phyloP scores from a whole-genome alignment of 37 sponge, comb jelly and placozoan genomes.

The Petrosia ficiformis region DNA sequence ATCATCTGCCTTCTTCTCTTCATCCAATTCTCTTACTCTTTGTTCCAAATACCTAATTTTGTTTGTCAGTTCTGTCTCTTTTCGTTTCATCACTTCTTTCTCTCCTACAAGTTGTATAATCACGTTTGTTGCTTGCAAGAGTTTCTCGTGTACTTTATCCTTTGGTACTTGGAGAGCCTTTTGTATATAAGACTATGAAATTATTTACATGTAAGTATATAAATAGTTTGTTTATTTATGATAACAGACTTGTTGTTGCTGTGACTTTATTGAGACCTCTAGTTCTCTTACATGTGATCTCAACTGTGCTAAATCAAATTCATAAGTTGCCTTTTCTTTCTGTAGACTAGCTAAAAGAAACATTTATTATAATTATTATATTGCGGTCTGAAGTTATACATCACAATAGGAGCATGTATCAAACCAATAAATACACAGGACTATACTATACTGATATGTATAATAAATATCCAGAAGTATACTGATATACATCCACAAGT shows the following conservation, averaged over 20 bases:
- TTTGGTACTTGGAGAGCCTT: constrained; percentile 38
- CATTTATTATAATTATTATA: too few species aligned
- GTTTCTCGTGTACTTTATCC: constrained; percentile 42
- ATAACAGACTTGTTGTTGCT: constrained; percentile 46
- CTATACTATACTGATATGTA: too few species aligned
- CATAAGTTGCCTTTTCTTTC: constrained; percentile 43
- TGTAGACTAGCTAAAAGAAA: constrained; percentile 33
- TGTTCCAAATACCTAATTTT: background rate
- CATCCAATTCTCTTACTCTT: background rate
- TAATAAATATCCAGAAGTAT: too few species aligned
- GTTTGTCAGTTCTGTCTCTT: background rate
- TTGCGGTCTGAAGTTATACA: too few species aligned
- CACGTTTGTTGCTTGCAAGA: constrained; percentile 59
- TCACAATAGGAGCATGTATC: too few species aligned
- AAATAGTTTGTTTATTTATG: too few species aligned
- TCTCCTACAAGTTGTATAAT: constrained; percentile 47
- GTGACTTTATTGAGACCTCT: background rate
- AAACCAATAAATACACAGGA: too few species aligned
- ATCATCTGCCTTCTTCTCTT: background rate
- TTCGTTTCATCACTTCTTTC: constrained; percentile 9
- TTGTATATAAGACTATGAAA: background rate
- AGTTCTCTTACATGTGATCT: constrained; percentile 15
- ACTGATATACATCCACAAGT: too few species aligned
- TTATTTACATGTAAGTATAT: constrained; percentile 2
- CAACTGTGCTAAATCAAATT: constrained; percentile 13